phyloP scores from a whole-genome alignment of 2,888 invertebrate genomes.

The Sarcophaga variegata region DNA sequence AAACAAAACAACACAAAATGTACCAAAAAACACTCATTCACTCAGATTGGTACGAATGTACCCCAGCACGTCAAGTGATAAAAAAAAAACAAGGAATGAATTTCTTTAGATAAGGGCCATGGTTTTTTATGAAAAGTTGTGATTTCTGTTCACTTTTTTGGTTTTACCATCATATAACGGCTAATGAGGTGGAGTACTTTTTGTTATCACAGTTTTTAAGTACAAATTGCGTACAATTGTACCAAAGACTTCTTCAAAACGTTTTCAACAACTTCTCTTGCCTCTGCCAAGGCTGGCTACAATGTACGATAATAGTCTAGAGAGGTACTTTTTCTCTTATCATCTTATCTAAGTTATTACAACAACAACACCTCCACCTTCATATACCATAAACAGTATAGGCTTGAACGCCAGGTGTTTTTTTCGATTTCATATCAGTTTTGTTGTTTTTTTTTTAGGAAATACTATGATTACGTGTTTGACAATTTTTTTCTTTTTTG shows the following conservation, averaged over 20 bases:
- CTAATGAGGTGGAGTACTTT: neutral
- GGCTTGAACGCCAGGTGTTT: constrained; percentile 38
- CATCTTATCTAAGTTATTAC: neutral
- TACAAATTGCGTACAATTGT: constrained; percentile 49
- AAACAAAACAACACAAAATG: neutral
- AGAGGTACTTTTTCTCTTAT: constrained; percentile 36
- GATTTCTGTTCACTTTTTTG: neutral
- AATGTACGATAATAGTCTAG: neutral
- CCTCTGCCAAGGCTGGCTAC: neutral
- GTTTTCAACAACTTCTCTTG: constrained; percentile 1
- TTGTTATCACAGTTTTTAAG: constrained; percentile 1
- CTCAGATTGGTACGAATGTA: neutral
- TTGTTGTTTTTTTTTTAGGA: neutral
- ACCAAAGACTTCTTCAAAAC: constrained; percentile 8
- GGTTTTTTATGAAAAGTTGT: no score
- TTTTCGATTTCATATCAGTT: constrained; percentile 1
- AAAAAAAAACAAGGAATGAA: neutral
- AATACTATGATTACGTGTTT: constrained; percentile 5
- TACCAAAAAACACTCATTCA: neutral
- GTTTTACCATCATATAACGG: neutral
- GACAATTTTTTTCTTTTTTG: neutral
- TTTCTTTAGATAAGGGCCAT: no score
- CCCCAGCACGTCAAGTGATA: neutral
- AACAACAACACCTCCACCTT: neutral
- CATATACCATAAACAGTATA: neutral